Evolutionary conservation across 30 jellyfish, hydroid and myxozoan species (phyloP).

Genomic region (Hydractinia symbiolongicarpus): DNA sequence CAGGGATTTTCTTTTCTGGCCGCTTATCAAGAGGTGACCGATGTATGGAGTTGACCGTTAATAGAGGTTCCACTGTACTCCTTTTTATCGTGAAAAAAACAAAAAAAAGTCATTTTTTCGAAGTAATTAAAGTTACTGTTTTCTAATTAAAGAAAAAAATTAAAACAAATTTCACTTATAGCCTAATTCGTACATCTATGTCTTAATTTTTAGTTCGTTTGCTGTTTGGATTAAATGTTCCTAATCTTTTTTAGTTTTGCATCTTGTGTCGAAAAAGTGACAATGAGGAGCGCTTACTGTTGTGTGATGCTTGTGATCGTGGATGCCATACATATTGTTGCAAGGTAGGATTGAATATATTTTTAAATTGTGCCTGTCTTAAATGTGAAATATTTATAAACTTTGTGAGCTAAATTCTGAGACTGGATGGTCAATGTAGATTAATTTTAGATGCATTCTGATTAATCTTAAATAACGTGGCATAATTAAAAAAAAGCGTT

Average conservation of each 20-base stretch:
- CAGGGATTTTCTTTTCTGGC: too few species aligned
- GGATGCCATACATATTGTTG: conserved; percentile 97
- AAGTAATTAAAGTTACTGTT: background rate
- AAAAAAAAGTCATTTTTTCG: background rate
- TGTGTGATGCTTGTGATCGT: conserved; percentile 95
- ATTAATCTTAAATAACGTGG: too few species aligned
- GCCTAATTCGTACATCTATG: background rate
- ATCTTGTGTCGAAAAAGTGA: conserved; percentile 91
- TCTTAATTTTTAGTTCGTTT: background rate
- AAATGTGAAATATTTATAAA: too few species aligned
- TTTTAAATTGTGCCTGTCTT: background rate
- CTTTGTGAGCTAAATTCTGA: too few species aligned
- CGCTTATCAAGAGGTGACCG: too few species aligned
- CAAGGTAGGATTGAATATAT: conserved; percentile 29
- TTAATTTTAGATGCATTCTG: too few species aligned
- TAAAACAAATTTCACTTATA: background rate
- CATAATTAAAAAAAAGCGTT: too few species aligned
- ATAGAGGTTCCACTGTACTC: too few species aligned
- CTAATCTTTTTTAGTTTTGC: conserved; percentile 60
- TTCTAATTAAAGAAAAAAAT: background rate
- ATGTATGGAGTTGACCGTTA: too few species aligned
- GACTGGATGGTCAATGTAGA: too few species aligned
- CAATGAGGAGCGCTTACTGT: conserved; percentile 77
- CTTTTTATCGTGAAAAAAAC: too few species aligned
- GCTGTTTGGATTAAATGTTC: background rate